phyloP scores from a whole-genome alignment of 2,797 vertebrate species.

The Pipistrellus pygmaeus region DNA sequence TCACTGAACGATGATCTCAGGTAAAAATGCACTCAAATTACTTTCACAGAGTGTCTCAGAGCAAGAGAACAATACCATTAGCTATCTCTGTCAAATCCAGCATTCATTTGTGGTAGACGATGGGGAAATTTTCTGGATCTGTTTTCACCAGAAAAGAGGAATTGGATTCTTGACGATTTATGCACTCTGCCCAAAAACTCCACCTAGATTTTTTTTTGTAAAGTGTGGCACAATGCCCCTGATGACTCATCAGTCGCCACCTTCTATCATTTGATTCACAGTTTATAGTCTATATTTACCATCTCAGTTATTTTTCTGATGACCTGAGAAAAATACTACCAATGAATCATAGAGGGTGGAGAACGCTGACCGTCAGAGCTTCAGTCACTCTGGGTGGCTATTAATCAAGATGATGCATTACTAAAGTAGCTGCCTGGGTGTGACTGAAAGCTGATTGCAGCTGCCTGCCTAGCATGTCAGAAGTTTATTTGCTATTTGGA shows the following conservation, averaged over 20 bases:
- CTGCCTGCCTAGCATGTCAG: constrained; percentile 21
- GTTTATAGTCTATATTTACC: constrained; percentile 15
- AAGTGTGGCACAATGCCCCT: neutral
- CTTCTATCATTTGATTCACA: neutral
- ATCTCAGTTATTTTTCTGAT: constrained; percentile 57
- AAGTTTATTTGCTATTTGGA: constrained; percentile 66
- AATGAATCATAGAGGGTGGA: constrained; percentile 6
- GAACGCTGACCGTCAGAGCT: neutral
- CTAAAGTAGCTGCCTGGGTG: constrained; percentile 42
- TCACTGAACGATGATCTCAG: neutral
- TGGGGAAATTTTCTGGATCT: neutral
- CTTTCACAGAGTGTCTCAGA: neutral
- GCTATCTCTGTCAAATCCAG: neutral
- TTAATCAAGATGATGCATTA: constrained; percentile 69
- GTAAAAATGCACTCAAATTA: neutral
- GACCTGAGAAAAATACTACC: constrained; percentile 3
- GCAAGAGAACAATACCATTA: neutral
- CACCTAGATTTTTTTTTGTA: neutral
- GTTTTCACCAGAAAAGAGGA: neutral
- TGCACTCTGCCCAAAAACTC: neutral
- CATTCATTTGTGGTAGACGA: neutral
- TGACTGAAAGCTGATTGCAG: constrained; percentile 50
- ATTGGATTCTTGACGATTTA: neutral
- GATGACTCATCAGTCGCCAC: constrained; percentile 10
- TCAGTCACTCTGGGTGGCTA: neutral